Evolutionary conservation across 1,140 invertebrate genomes (phyloP), one percentile per base, ranked within the genome.

Genomic region (Pachyrhynchus sulphureomaculatus): DNA sequence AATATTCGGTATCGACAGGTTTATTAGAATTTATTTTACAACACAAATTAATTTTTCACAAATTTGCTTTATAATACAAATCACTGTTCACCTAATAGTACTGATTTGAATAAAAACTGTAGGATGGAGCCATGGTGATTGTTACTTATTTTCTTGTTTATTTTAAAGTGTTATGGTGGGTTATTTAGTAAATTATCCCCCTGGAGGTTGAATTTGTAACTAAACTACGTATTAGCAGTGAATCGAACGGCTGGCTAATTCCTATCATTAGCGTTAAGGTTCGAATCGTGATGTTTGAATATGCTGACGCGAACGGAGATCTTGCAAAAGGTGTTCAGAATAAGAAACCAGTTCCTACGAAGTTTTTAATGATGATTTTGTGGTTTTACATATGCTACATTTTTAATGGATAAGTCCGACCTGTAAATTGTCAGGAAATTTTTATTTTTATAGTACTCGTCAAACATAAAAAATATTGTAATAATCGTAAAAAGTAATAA

Each of bases 281-380:
- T 73, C 72, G 72, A 74, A 73, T 74, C 74, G 74, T 76, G 74
- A 75, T 76, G 72, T 76, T 76, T 76, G 74, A 71, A 76, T 76
- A 76, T 73, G 72, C 72, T 74, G 74, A 75, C 67, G 67, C 65
- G 64, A 64, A 72, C 59, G 71, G 68, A 44, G 36, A 64, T 45
- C 1, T 6, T 21, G 23, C 18, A 23, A 45, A 8, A 45, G 42
- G 42, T 45, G 36, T 39, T 39, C n/a, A 18, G 36, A 13, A 37
- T 2, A 26, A 29, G 26, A 29, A 10, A 29, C 26, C 26, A 29
- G 26, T 29, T 6, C 12, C 6, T 6, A 29, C 2, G 26, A 29
- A 10, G 6, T 29, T 9, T 29, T 29, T 29, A 29, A 29, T 6
- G 12, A 29, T 29, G 26, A 29, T 1, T 29, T 29, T 29, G n/a